Evolutionary conservation across 2,113 vertebrate genomes (phyloP), one percentile per base, ranked within the genome.

Genomic region (Galbula dea): DNA sequence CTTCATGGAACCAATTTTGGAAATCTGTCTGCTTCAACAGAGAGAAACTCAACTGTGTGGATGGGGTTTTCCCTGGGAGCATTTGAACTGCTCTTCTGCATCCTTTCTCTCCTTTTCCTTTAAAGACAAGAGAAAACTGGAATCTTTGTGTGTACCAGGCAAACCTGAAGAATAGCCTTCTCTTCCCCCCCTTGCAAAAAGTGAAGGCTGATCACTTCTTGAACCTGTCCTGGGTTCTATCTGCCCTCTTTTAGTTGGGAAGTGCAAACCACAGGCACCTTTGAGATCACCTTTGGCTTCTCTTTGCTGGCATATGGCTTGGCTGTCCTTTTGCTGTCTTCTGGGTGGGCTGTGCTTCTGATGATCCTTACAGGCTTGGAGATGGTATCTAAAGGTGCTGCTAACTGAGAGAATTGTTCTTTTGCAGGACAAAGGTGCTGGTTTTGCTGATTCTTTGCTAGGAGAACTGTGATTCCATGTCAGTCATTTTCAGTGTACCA

Each of bases 1-100:
- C 87, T 88, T 93, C 84, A 80, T 93, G 89, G 68, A 90, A 83
- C 74, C 82, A 83, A 57, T 92, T 90, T 94, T 90, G 81, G 46
- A 84, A 88, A 69, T 45, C 43, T 74, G 11, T 32, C 72, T 57
- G 78, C 85, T 95, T 59, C 12, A 43, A 37, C 9, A 27, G 29
- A 12, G 26, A 48, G 58, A 19, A 26, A 21, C 37, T 61, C 59
- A 71, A 6, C 29, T 61, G 8, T 8, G 26, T 10, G 8, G 20
- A 16, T 80, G 76, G 41, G 58, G 20, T 52, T 81, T 78, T 65
- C 67, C 71, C 69, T 86, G 62, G 51, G 46, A 51, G 41, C 32
- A 15, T 79, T 76, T 67, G 41, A 58, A 37, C 39, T 32, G 72
- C 20, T 23, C 48, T 78, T 79, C 43, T 57, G 3, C 13, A 15